phyloP scores from a whole-genome alignment of 2,113 vertebrate genomes.

The Rhinolophus sinicus region DNA sequence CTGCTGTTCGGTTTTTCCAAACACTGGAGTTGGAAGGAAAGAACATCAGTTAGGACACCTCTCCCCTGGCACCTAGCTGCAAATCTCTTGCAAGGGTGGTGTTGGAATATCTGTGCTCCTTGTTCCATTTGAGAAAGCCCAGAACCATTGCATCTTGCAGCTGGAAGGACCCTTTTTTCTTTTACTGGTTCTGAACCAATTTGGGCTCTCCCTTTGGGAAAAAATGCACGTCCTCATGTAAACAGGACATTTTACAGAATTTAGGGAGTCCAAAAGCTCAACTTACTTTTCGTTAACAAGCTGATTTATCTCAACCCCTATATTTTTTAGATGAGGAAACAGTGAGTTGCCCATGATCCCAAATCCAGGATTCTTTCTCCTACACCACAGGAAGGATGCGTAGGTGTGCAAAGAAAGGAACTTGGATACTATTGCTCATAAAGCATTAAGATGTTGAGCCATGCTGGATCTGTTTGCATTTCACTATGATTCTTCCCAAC shows the following conservation, averaged over 20 bases:
- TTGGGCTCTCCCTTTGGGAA: neutral
- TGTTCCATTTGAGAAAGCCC: neutral
- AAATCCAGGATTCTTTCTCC: neutral
- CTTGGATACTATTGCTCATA: neutral
- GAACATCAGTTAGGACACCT: neutral
- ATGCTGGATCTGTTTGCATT: neutral
- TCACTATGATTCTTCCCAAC: neutral
- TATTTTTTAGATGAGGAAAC: neutral
- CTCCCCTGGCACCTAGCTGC: neutral
- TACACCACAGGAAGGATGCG: neutral
- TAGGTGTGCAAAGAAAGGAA: neutral
- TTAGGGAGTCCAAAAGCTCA: neutral
- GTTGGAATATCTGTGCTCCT: neutral
- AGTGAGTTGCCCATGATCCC: neutral
- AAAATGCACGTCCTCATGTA: neutral
- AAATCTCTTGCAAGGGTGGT: neutral
- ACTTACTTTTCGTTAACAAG: neutral
- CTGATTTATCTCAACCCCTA: neutral
- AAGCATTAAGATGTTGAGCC: neutral
- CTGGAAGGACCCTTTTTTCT: neutral
- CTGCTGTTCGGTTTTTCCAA: conserved; percentile 66
- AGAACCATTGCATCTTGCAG: neutral
- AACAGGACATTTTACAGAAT: neutral
- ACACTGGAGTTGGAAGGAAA: conserved; percentile 57
- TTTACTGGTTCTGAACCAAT: neutral